Conservation (phyloP, 2,888 invertebrate genomes). For the Sepiola atlantica region DNA sequence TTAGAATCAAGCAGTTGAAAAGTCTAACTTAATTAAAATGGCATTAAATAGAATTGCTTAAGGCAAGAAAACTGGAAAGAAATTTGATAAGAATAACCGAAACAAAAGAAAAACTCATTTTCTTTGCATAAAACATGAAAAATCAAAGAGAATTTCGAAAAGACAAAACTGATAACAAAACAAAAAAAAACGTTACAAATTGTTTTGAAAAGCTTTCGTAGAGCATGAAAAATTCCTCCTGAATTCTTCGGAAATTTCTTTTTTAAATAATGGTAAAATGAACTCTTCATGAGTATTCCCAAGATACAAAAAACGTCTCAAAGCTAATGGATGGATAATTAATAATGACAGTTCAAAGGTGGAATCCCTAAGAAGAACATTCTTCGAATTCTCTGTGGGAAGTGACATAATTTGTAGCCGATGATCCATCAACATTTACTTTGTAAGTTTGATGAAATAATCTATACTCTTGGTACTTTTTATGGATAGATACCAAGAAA, state of each 20-base stretch:
- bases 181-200: not conserved
- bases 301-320: not conserved
- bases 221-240: not conserved
- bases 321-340: conserved; percentile 18
- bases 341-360: conserved; percentile 2
- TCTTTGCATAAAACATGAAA: not conserved
- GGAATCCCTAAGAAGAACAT: not conserved
- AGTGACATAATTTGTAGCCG: not conserved
- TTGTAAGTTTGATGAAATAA: not conserved
- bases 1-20: not conserved
- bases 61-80: not conserved
- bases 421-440: not conserved
- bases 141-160: not conserved
- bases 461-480: too few relatives aligned
- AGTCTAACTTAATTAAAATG: not conserved
- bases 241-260: not conserved
- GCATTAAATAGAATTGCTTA: not conserved
- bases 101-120: not conserved
- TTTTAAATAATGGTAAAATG: not conserved
- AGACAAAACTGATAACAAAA: not conserved
- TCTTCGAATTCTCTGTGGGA: not conserved
- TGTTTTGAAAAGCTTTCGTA: not conserved
- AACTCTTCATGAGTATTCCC: not conserved
- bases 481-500: too few relatives aligned
- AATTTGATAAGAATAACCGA: not conserved